Evolutionary conservation across 2,113 vertebrate species (phyloP).

Genomic region (Butastur rufipennis): DNA sequence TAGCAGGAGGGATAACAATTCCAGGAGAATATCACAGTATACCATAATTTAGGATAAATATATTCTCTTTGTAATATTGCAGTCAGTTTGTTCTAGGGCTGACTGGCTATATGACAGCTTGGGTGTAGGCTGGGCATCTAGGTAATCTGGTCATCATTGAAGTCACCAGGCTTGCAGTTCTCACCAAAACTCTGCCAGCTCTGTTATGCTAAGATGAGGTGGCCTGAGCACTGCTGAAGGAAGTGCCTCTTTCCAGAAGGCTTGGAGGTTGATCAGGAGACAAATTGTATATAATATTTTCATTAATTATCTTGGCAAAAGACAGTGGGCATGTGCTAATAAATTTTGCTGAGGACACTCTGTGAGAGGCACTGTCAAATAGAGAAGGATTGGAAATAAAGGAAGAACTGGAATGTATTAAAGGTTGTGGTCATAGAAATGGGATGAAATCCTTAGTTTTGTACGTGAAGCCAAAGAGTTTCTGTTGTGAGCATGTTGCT

Average conservation of each 20-base stretch:
- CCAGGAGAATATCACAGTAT: neutral
- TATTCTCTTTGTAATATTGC: neutral
- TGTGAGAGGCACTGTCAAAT: neutral
- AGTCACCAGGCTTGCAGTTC: neutral
- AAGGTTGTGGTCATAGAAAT: neutral
- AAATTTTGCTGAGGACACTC: neutral
- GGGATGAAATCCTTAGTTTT: neutral
- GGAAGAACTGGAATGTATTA: neutral
- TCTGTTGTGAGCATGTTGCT: neutral
- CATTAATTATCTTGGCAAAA: neutral
- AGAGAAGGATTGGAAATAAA: neutral
- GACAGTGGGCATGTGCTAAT: neutral
- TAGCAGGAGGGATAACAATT: neutral
- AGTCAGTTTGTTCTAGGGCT: neutral
- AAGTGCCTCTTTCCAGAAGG: neutral
- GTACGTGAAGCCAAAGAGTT: neutral
- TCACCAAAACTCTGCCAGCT: neutral
- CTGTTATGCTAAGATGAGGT: neutral
- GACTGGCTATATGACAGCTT: neutral
- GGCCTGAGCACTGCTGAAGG: neutral
- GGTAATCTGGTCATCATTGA: neutral
- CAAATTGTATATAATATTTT: neutral
- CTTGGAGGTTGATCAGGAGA: neutral
- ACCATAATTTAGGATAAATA: neutral
- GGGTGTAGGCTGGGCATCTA: neutral